phyloP scores from a whole-genome alignment of 2,888 invertebrate genomes.

The Ophion slaviceki region DNA sequence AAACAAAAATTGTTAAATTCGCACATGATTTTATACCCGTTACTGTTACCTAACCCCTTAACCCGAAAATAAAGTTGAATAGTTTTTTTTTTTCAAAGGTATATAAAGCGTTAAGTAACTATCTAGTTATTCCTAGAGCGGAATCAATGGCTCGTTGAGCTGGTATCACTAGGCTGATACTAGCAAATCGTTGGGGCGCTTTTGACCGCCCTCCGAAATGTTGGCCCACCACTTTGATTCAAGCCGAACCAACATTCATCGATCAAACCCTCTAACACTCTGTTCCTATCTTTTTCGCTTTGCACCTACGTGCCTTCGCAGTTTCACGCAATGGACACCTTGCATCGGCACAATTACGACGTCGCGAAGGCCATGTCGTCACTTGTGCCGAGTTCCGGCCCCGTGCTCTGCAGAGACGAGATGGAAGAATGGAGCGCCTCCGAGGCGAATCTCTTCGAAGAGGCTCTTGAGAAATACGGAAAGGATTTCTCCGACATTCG shows the following conservation, averaged over 20 bases:
- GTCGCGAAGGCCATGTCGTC: conserved; percentile 96
- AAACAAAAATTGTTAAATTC: no score
- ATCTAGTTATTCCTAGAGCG: background rate
- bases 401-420: conserved; percentile 98
- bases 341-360: conserved; percentile 96
- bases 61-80: no score
- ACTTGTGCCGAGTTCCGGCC: conserved; percentile 97
- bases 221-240: background rate
- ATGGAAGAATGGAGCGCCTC: conserved; percentile 99
- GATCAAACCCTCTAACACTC: background rate
- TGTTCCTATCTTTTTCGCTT: background rate
- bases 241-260: background rate
- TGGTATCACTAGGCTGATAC: background rate
- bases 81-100: no score
- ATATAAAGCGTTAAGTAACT: no score
- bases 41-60: no score
- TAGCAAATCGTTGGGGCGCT: background rate
- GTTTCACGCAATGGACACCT: conserved; percentile 99
- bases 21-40: no score
- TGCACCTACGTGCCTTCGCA: conserved; percentile 80
- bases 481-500: conserved; percentile 99
- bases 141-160: background rate
- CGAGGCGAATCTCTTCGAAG: conserved; percentile 99
- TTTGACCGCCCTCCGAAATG: background rate
- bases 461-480: conserved; percentile 98